Evolutionary conservation across 1,140 invertebrate species (phyloP).

Genomic region (Philopotamus ludificatus): DNA sequence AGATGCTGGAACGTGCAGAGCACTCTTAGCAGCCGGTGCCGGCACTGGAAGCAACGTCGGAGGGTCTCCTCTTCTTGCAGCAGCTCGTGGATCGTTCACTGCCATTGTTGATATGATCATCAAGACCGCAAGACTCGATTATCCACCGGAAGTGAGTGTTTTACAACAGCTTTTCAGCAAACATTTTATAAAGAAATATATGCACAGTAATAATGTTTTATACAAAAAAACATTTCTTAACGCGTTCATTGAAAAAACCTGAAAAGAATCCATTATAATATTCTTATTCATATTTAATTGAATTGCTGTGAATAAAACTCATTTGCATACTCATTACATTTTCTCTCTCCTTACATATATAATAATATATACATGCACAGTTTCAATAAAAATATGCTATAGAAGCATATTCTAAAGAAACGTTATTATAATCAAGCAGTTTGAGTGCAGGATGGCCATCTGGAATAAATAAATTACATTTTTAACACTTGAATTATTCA

Average conservation of each 20-base stretch:
- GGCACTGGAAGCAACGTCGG: constrained; percentile 42
- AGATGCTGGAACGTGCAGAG: constrained; percentile 31
- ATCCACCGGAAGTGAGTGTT: constrained; percentile 26
- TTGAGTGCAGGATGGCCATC: too few species aligned
- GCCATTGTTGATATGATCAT: constrained; percentile 84
- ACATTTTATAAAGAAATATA: constrained; percentile 2
- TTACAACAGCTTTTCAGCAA: too few species aligned
- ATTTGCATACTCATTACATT: background rate
- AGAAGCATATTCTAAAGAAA: too few species aligned
- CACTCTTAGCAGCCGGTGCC: constrained; percentile 33
- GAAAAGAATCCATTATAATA: background rate
- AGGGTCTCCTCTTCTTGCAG: constrained; percentile 64
- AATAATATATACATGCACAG: too few species aligned
- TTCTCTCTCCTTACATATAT: too few species aligned
- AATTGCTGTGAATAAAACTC: background rate
- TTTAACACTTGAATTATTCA: too few species aligned
- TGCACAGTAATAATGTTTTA: background rate
- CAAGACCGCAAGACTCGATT: constrained; percentile 67
- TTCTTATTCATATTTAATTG: background rate
- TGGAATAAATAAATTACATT: too few species aligned
- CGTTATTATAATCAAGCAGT: too few species aligned
- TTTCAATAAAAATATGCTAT: too few species aligned
- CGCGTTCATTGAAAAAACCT: background rate
- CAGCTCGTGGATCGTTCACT: constrained; percentile 78
- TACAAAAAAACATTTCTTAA: too few species aligned